Conservation (phyloP, 1,140 invertebrate genomes). For the Nomia melanderi region DNA sequence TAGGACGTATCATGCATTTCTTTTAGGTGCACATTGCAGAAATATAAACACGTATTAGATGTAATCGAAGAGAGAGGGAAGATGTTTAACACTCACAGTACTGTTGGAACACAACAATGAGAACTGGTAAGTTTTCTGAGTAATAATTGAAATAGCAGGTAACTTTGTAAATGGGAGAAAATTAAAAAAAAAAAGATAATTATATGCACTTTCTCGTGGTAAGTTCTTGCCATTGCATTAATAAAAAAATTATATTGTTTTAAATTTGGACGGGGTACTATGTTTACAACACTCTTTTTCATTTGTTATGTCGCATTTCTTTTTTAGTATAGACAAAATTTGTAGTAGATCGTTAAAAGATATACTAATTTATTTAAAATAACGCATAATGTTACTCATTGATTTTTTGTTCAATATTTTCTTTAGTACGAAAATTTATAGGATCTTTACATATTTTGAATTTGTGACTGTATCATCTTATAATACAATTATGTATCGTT, state of each 20-base stretch:
- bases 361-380: conserved; percentile 18
- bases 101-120: not conserved
- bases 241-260: conserved; percentile 11
- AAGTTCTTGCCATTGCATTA: not conserved
- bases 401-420: not conserved
- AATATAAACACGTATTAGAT: conserved; percentile 59
- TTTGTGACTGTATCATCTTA: conserved; percentile 26
- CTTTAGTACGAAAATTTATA: conserved; percentile 32
- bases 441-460: conserved; percentile 11
- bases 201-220: conserved; percentile 10
- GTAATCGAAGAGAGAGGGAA: conserved; percentile 50
- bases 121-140: not conserved
- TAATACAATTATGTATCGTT: conserved; percentile 14
- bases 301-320: not conserved
- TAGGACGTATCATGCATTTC: conserved; percentile 42
- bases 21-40: conserved; percentile 54
- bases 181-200: not conserved
- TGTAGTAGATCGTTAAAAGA: not conserved
- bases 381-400: not conserved
- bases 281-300: not conserved
- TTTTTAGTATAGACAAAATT: conserved; percentile 9
- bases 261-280: conserved; percentile 23
- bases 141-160: not conserved
- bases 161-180: not conserved
- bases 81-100: conserved; percentile 37